Evolutionary conservation across 2,113 vertebrate species (phyloP).

Genomic region (Phasianus colchicus): DNA sequence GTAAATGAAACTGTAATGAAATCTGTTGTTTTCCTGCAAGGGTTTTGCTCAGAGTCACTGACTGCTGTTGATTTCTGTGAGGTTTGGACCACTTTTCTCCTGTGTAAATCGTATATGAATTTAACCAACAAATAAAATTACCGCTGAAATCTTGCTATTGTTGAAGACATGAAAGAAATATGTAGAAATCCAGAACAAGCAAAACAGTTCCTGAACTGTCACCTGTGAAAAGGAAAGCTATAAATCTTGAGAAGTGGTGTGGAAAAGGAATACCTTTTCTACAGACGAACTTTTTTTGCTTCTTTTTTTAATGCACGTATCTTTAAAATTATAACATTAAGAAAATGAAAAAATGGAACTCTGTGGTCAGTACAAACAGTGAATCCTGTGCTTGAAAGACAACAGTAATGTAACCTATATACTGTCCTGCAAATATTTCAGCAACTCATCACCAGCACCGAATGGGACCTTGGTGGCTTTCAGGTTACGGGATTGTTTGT

Average conservation of each 20-base stretch:
- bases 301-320: background rate
- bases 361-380: background rate
- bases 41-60: background rate
- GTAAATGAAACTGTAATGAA: background rate
- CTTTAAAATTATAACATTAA: background rate
- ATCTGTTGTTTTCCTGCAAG: background rate
- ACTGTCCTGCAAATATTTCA: background rate
- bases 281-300: rapidly evolving
- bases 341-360: background rate
- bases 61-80: background rate
- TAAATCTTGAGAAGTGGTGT: background rate
- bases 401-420: rapidly evolving
- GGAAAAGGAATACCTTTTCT: conserved; percentile 24
- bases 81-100: background rate
- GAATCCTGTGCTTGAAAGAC: background rate
- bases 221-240: background rate
- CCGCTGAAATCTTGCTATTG: background rate
- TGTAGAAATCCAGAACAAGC: rapidly evolving
- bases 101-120: background rate
- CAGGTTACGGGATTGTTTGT: rapidly evolving
- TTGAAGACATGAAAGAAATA: background rate
- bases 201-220: background rate
- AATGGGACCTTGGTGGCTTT: background rate
- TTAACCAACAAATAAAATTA: background rate
- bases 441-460: background rate